Conservation (phyloP, 2,113 vertebrate species). For the Glaucomys volans region DNA sequence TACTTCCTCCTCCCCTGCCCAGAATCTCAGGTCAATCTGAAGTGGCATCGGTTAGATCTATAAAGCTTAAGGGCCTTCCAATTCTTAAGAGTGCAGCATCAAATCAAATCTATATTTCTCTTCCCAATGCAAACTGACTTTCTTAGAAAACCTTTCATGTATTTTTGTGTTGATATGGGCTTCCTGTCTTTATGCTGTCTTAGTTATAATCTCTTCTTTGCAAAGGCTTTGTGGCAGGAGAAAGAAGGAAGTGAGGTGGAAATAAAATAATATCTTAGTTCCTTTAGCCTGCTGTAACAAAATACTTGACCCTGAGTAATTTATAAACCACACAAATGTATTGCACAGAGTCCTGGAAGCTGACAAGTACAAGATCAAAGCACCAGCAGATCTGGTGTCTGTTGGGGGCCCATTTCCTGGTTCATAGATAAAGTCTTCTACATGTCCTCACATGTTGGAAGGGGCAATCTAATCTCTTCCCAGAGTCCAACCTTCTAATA, state of each 20-base stretch:
- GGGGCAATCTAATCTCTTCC: background rate
- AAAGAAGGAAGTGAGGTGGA: background rate
- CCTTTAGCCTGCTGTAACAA: background rate
- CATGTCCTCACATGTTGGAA: background rate
- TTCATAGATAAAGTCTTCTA: background rate
- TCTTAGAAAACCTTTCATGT: background rate
- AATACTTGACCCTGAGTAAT: background rate
- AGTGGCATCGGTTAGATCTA: background rate
- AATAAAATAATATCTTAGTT: background rate
- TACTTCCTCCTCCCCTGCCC: background rate
- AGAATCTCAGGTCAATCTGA: background rate
- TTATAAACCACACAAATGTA: background rate
- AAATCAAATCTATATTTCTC: background rate
- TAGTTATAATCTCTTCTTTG: background rate
- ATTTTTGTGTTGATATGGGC: background rate
- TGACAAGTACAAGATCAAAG: background rate
- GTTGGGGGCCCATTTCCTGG: background rate
- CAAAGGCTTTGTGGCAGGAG: background rate
- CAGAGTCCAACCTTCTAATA: background rate
- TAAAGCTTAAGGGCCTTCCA: background rate
- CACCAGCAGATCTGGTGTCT: background rate
- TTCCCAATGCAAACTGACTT: background rate
- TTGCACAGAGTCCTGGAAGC: background rate
- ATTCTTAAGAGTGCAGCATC: background rate
- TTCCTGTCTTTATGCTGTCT: background rate